Evolutionary conservation across 2,113 vertebrate genomes (phyloP).

Genomic region (Noctilio leporinus): DNA sequence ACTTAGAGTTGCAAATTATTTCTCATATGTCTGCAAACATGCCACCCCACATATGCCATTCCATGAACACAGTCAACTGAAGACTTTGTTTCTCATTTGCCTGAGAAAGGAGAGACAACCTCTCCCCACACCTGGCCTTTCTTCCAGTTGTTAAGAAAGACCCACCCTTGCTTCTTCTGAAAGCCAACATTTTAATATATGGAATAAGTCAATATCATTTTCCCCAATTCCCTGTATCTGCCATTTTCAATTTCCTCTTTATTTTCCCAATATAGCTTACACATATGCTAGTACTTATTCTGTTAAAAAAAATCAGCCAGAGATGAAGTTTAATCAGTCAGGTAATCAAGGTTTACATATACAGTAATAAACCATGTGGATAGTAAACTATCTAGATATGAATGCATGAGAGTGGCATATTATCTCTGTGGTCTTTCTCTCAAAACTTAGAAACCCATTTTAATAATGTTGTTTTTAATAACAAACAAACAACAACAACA

Average conservation of each 20-base stretch:
- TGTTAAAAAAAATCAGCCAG: background rate
- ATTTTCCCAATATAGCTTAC: background rate
- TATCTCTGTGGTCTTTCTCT: background rate
- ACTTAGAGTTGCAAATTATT: background rate
- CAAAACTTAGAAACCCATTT: background rate
- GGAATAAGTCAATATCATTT: background rate
- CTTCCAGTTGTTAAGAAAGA: background rate
- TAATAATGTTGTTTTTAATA: too few relatives aligned
- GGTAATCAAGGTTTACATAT: background rate
- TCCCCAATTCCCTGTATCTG: background rate
- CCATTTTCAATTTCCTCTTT: background rate
- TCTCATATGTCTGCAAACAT: background rate
- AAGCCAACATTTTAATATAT: background rate
- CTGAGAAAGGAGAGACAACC: background rate
- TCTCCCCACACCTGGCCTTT: rapidly evolving
- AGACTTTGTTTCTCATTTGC: background rate
- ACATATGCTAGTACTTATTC: background rate
- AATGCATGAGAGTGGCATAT: background rate
- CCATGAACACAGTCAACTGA: background rate
- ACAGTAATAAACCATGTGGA: background rate
- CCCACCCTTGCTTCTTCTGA: background rate
- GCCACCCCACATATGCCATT: background rate
- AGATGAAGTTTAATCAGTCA: background rate
- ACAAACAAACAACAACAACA: too few relatives aligned
- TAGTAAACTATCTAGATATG: background rate